Evolutionary conservation across 35 echinoderm and acorn worm genomes (phyloP).

Genomic region (Amphiura filiformis): DNA sequence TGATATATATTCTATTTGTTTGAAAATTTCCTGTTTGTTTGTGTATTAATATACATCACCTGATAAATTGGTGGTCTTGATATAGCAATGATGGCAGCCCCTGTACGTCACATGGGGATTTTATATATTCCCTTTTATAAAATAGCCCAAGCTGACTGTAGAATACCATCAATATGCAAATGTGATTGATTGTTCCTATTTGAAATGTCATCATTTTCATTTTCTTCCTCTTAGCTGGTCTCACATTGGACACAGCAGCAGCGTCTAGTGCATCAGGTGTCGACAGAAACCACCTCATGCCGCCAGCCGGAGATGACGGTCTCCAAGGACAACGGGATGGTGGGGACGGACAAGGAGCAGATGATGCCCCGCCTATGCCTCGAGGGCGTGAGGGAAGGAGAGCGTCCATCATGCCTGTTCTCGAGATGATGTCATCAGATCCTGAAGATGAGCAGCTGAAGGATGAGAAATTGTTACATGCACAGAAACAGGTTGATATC

Average conservation of each 20-base stretch:
- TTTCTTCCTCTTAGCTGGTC: slow-evolving; percentile 1
- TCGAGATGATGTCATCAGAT: slow-evolving; percentile 91
- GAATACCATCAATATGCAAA: too few relatives aligned
- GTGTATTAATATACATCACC: too few relatives aligned
- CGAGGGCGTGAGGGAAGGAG: slow-evolving; percentile 49
- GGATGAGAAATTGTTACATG: slow-evolving; percentile 78
- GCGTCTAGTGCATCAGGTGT: slow-evolving; percentile 25
- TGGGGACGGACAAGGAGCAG: neutral
- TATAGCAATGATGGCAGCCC: too few relatives aligned
- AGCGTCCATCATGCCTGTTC: slow-evolving; percentile 94
- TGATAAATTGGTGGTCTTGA: too few relatives aligned
- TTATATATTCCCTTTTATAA: too few relatives aligned
- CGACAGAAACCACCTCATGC: slow-evolving; percentile 83
- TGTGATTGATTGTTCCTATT: too few relatives aligned
- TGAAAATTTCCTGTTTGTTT: too few relatives aligned
- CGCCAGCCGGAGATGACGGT: slow-evolving; percentile 57
- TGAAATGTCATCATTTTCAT: too few relatives aligned
- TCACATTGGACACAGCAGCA: slow-evolving; percentile 32
- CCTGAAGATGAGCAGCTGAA: slow-evolving; percentile 81
- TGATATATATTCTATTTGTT: too few relatives aligned
- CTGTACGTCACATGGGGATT: too few relatives aligned
- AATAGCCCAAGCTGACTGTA: too few relatives aligned
- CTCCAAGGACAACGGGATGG: neutral
- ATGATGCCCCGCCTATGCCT: slow-evolving; percentile 22
- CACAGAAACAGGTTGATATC: slow-evolving; percentile 90